Conservation (phyloP, 2,888 invertebrate genomes). For the Pristionchus mayeri region DNA sequence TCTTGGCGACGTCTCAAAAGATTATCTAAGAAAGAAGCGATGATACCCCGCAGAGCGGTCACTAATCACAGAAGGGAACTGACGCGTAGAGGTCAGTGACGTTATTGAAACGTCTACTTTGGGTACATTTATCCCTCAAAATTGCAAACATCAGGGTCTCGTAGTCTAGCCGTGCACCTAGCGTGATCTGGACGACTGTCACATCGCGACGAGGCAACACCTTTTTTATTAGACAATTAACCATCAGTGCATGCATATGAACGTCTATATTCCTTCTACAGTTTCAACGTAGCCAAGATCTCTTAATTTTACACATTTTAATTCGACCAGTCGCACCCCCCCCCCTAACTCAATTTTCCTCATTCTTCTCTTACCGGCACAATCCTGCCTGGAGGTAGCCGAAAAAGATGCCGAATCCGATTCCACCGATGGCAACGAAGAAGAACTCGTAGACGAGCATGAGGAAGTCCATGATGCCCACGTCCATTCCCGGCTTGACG, state of each 20-base stretch:
- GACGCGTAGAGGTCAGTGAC: neutral
- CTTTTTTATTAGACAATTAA: too few relatives aligned
- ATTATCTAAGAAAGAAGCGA: slow-evolving; percentile 4
- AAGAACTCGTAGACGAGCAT: slow-evolving; percentile 64
- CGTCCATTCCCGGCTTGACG: slow-evolving; percentile 11
- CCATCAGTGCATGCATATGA: too few relatives aligned
- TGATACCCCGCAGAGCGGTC: slow-evolving; percentile 34
- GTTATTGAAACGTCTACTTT: too few relatives aligned
- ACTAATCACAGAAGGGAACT: slow-evolving; percentile 41
- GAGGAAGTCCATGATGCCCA: slow-evolving; percentile 2
- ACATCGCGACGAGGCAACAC: too few relatives aligned
- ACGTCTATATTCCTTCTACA: too few relatives aligned
- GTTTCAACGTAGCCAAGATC: too few relatives aligned
- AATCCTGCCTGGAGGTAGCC: slow-evolving; percentile 64
- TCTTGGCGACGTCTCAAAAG: slow-evolving; percentile 14
- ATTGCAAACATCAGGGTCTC: too few relatives aligned
- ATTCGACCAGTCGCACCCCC: too few relatives aligned
- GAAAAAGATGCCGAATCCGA: slow-evolving; percentile 67
- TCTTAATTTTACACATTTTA: too few relatives aligned
- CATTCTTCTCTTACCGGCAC: slow-evolving; percentile 59
- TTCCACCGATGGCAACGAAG: slow-evolving; percentile 71
- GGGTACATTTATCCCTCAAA: neutral
- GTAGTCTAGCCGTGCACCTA: too few relatives aligned
- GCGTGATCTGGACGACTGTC: too few relatives aligned
- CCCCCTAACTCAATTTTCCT: too few relatives aligned